Conservation (phyloP, 2,113 vertebrate genomes). For the Cricetomys ansorgei region DNA sequence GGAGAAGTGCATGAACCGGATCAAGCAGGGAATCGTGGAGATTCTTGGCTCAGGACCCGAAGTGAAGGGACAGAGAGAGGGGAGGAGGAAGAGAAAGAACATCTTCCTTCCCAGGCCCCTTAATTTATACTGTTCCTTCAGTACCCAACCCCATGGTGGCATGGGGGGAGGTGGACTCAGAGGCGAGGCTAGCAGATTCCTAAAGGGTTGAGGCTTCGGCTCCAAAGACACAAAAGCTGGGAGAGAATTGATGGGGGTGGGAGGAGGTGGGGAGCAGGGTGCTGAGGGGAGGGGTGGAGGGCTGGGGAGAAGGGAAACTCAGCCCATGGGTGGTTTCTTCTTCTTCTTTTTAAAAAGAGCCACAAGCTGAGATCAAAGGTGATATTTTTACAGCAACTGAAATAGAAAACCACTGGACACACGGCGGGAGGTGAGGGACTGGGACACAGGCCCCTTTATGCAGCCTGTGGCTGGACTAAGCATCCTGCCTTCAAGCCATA, state of each 20-base stretch:
- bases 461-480: constrained; percentile 33
- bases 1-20: constrained; percentile 17
- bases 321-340: constrained; percentile 52
- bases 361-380: constrained; percentile 79
- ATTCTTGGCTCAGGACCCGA: neutral
- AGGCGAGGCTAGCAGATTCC: neutral
- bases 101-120: neutral
- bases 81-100: neutral
- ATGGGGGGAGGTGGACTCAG: neutral
- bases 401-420: constrained; percentile 60
- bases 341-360: constrained; percentile 61
- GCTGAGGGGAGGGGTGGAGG: neutral
- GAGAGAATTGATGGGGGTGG: neutral
- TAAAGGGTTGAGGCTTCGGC: neutral
- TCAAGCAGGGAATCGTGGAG: constrained; percentile 47
- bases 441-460: constrained; percentile 72
- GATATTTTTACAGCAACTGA: constrained; percentile 79
- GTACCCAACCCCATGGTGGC: neutral
- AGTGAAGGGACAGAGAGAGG: neutral
- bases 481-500: neutral
- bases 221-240: neutral
- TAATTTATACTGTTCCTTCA: neutral
- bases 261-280: neutral
- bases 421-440: constrained; percentile 49
- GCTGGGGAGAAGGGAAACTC: constrained; percentile 31